These are phyloP conservation scores for Pituophis catenifer DNA, from an alignment of 2,113 vertebrate genomes.

Conservation along the genomic window DNA sequence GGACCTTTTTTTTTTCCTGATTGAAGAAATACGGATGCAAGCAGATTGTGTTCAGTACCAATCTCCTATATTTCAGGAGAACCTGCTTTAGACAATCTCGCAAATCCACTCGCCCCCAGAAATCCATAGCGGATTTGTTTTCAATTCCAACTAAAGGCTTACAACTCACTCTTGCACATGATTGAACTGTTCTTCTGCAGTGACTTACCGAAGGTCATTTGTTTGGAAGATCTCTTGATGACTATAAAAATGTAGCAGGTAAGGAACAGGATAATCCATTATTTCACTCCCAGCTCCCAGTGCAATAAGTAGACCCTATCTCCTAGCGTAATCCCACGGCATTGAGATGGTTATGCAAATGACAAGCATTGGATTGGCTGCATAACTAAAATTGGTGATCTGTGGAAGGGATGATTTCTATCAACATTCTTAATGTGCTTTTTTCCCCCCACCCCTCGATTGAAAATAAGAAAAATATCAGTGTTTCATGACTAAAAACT, in stretches of 20 bases:
- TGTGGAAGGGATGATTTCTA: neutral
- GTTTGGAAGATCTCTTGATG: neutral
- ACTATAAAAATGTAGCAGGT: constrained; percentile 7
- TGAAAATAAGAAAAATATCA: neutral
- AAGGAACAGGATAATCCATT: neutral
- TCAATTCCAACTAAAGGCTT: neutral
- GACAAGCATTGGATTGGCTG: neutral
- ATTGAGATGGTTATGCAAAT: constrained; percentile 1
- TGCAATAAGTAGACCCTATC: neutral
- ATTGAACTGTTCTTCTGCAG: neutral
- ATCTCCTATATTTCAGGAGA: neutral
- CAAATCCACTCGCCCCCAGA: neutral
- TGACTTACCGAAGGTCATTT: neutral
- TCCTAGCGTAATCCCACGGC: neutral
- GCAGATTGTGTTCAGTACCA: neutral
- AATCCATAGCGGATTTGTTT: neutral
- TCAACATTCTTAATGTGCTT: neutral
- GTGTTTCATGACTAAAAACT: neutral
- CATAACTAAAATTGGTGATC: neutral
- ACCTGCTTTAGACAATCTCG: neutral
- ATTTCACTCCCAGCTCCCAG: neutral
- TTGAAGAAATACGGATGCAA: neutral
- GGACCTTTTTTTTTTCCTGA: neutral
- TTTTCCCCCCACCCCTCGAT: neutral
- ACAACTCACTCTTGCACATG: neutral